phyloP scores from a whole-genome alignment of 1,140 invertebrate species.

The Pseudomyrmex gracilis region DNA sequence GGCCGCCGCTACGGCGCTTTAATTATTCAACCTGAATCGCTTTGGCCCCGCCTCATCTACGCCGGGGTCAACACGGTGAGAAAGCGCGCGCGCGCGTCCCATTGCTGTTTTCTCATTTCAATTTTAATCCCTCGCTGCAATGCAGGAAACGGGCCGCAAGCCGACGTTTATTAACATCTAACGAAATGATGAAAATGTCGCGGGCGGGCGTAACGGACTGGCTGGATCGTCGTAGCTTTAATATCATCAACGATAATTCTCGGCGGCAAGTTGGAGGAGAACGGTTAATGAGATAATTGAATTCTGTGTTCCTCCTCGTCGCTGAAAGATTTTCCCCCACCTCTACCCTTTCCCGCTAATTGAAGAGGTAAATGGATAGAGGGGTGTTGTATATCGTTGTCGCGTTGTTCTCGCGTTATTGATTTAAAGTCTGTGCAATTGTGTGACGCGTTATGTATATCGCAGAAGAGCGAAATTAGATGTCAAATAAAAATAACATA shows the following conservation, averaged over 20 bases:
- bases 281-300: slow-evolving; percentile 47
- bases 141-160: slow-evolving; percentile 45
- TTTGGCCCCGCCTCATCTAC: slow-evolving; percentile 53
- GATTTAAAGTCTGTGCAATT: slow-evolving; percentile 4
- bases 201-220: slow-evolving; percentile 40
- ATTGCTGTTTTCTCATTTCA: slow-evolving; percentile 51
- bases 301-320: slow-evolving; percentile 5
- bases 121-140: slow-evolving; percentile 53
- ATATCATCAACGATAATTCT: slow-evolving; percentile 47
- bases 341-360: background rate
- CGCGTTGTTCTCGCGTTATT: background rate
- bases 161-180: slow-evolving; percentile 54
- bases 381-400: slow-evolving; percentile 1
- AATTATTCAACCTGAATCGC: slow-evolving; percentile 52
- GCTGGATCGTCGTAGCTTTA: slow-evolving; percentile 51
- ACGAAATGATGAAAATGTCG: slow-evolving; percentile 58
- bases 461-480: background rate
- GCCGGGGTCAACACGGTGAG: slow-evolving; percentile 12
- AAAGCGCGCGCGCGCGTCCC: slow-evolving; percentile 5
- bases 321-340: slow-evolving; percentile 32
- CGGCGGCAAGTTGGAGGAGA: slow-evolving; percentile 36
- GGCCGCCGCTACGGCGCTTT: slow-evolving; percentile 52
- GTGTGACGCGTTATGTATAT: background rate
- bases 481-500: background rate
- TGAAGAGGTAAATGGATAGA: slow-evolving; percentile 24